These are phyloP conservation scores for Monochamus alternatus DNA, from an alignment of 2,888 invertebrate genomes.

Conservation along the genomic window DNA sequence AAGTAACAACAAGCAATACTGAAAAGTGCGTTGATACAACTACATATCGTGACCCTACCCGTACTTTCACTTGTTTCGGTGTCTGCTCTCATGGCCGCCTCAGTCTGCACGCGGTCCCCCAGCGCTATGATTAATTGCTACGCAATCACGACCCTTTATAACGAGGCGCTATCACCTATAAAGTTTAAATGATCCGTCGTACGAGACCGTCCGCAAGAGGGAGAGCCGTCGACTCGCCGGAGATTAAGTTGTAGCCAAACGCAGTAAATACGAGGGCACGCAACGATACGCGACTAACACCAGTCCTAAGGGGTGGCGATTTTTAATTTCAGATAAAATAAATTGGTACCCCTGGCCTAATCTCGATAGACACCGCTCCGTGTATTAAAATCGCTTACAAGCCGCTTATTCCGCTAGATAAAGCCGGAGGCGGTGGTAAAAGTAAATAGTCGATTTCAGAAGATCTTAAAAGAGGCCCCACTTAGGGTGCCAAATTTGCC, in stretches of 20 bases:
- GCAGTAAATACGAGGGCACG: slow-evolving; percentile 14
- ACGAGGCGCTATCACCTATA: slow-evolving; percentile 27
- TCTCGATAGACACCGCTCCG: too few species aligned
- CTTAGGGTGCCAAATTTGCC: too few species aligned
- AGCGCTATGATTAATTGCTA: slow-evolving; percentile 27
- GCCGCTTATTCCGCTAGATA: not conserved
- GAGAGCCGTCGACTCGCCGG: not conserved
- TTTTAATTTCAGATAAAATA: slow-evolving; percentile 11
- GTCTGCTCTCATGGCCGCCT: not conserved
- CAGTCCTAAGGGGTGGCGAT: not conserved
- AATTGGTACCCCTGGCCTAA: not conserved
- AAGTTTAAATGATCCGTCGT: slow-evolving; percentile 31
- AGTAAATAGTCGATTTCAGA: too few species aligned
- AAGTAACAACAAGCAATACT: too few species aligned
- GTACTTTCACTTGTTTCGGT: too few species aligned
- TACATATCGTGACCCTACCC: too few species aligned
- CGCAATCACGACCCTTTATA: slow-evolving; percentile 21
- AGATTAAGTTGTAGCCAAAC: slow-evolving; percentile 24
- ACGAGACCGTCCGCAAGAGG: not conserved
- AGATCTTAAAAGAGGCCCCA: too few species aligned
- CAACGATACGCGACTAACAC: not conserved
- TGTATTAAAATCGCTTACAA: not conserved
- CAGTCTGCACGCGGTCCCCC: slow-evolving; percentile 14
- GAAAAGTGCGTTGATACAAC: too few species aligned
- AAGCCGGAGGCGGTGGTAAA: too few species aligned